Evolutionary conservation across 2,888 invertebrate species (phyloP), one percentile per base, ranked within the genome.

Genomic region (Spodoptera picta): DNA sequence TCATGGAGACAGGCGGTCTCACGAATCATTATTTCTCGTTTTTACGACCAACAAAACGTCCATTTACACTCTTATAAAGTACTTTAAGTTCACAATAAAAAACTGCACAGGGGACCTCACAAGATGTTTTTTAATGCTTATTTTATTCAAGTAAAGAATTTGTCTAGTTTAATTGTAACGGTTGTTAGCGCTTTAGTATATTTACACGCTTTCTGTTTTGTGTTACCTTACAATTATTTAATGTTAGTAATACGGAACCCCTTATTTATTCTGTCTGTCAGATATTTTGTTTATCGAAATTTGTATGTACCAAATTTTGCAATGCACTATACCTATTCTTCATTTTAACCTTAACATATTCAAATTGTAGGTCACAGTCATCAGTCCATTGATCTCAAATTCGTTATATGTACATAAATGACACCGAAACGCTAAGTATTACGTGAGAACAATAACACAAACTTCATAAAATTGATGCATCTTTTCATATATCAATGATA

Each of bases 1-100:
- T 75, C 36, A 69, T 64, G 65, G 67, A 63, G 66, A 67, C 57
- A 54, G 19, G 50, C 54, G 55, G 56, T 65, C 67, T 48, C 66
- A 65, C 58, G 69, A 65, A 67, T 72, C 67, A 72, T 80, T 80
- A 67, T 77, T 62, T 60, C 49, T 42, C 53, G 52, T 60, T 79
- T 76, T 69, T 74, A 71, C 65, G 74, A 69, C 54, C 47, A 50
- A 67, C 60, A 46, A 69, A 79, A 66, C 49, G 41, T 41, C 45
- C 53, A 68, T 79, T 75, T 75, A 61, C 55, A 59, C 52, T 52
- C 46, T 54, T 55, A 63, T 59, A 64, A 68, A 53, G 60, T 50
- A 54, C 67, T 44, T 71, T 66, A 59, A 60, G 43, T 59, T 50
- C n/a, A 63, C 49, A 48, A 56, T 74, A 75, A 69, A 60, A 57